These are phyloP conservation scores for Andinoacara biseriatus DNA, from an alignment of 2,113 vertebrate species.

Conservation along the genomic window DNA sequence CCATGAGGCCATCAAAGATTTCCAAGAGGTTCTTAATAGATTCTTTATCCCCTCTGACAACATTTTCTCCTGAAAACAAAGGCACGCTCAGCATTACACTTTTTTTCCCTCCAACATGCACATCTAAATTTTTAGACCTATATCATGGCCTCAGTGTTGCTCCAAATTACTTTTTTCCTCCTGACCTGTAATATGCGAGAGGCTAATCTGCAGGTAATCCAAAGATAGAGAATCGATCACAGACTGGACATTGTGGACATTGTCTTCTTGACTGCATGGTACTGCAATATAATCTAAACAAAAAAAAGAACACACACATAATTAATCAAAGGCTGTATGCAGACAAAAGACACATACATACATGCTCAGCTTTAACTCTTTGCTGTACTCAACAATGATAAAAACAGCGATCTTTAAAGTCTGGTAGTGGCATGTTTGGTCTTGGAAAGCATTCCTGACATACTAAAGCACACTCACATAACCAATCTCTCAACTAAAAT, in stretches of 20 bases:
- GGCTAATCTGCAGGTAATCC: conserved; percentile 97
- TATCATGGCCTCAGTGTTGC: background rate
- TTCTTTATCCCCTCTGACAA: conserved; percentile 89
- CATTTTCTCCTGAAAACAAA: conserved; percentile 88
- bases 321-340: background rate
- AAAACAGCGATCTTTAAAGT: conserved; percentile 3
- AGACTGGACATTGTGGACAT: conserved; percentile 92
- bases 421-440: conserved; percentile 30
- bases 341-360: background rate
- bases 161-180: conserved; percentile 7
- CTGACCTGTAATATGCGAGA: conserved; percentile 95
- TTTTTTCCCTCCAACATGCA: background rate
- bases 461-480: conserved; percentile 18
- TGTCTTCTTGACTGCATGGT: conserved; percentile 87
- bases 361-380: background rate
- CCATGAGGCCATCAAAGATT: conserved; percentile 95
- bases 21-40: conserved; percentile 93
- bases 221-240: conserved; percentile 95
- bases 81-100: background rate
- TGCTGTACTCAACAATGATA: background rate
- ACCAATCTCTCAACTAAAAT: background rate
- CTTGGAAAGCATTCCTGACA: conserved; percentile 42
- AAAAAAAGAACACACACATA: background rate
- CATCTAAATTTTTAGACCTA: background rate
- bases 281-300: conserved; percentile 85